Conservation (phyloP, 2,888 invertebrate species). For the Anthophora plumipes region DNA sequence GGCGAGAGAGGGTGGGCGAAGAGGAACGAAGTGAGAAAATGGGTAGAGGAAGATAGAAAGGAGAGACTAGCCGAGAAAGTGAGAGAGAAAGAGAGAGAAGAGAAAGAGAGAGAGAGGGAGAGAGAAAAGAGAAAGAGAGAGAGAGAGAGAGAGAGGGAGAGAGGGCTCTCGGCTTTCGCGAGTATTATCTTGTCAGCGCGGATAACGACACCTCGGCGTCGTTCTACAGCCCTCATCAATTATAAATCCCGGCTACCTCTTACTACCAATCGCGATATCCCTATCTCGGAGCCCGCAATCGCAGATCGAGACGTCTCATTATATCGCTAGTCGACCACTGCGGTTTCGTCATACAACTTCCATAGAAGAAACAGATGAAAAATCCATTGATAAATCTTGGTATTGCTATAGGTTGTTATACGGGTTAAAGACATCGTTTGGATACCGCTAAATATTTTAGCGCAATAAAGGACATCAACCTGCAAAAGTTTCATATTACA, state of each 20-base stretch:
- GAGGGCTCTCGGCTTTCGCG: constrained; percentile 75
- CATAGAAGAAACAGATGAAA: constrained; percentile 4
- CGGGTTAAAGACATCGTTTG: too few relatives aligned
- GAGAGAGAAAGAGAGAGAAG: constrained; percentile 53
- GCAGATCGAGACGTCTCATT: constrained; percentile 76
- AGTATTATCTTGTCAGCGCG: constrained; percentile 82
- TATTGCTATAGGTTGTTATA: too few relatives aligned
- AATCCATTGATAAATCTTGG: constrained; percentile 14
- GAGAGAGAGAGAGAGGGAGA: constrained; percentile 32
- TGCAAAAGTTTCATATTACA: too few relatives aligned
- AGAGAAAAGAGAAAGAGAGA: constrained; percentile 32
- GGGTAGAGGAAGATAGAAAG: constrained; percentile 44
- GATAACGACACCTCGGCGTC: constrained; percentile 82
- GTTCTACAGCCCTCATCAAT: constrained; percentile 81
- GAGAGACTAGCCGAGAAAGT: constrained; percentile 20
- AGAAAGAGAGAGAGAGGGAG: constrained; percentile 22
- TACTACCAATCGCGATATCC: constrained; percentile 76
- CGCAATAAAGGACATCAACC: too few relatives aligned
- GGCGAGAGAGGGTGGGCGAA: constrained; percentile 54
- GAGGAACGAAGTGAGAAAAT: constrained; percentile 38
- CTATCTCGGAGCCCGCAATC: constrained; percentile 73
- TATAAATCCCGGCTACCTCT: constrained; percentile 79
- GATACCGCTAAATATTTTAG: too few relatives aligned
- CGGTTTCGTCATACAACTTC: constrained; percentile 57
- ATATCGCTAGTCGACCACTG: constrained; percentile 70